Evolutionary conservation across 2,113 vertebrate species (phyloP), one percentile per base, ranked within the genome.

Genomic region (Platichthys flesus): DNA sequence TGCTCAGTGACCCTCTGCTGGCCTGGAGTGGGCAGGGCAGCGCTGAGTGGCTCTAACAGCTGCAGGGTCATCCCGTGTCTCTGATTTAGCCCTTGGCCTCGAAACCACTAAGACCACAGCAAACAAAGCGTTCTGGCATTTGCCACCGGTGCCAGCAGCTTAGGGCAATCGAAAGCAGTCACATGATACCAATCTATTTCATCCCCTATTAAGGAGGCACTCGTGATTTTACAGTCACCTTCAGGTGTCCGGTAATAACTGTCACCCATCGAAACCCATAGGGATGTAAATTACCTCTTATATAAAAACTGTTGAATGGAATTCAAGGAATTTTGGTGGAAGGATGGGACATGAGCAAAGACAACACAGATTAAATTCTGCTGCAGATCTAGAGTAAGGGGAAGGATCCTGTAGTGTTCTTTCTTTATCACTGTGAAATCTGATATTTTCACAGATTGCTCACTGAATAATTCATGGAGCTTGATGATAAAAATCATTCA

Each of bases 11-110:
- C 57, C 66, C 47, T 7, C 5, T 42, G 62, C 55, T 65, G 60
- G 37, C 54, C 64, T 7, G 47, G 56, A 65, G 40, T 26, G 23
- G 20, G 10, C 23, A 31, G 51, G 51, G 51, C 52, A 49, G 21
- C 20, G 56, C 75, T 81, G 88, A 93, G 78, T 74, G 77, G 75
- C 76, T 23, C 60, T 21, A 84, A 87, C 93, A 95, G 94, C 93
- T 95, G 94, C 87, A 74, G 71, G 61, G 81, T 84, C 84, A 79
- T 72, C 77, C 81, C 57, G 0, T 72, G 47, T 79, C 70, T 84
- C 86, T 85, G 67, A 83, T 90, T 91, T 91, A 93, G 90, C 82
- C 72, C 64, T 67, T 45, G 59, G 59, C 68, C 74, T 14, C 67
- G 85, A 75, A n/a, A 51, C 84, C 16, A 49, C 77, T 76, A 82